These are phyloP conservation scores for Proteles cristata DNA, from an alignment of 2,113 vertebrate species.

Conservation along the genomic window DNA sequence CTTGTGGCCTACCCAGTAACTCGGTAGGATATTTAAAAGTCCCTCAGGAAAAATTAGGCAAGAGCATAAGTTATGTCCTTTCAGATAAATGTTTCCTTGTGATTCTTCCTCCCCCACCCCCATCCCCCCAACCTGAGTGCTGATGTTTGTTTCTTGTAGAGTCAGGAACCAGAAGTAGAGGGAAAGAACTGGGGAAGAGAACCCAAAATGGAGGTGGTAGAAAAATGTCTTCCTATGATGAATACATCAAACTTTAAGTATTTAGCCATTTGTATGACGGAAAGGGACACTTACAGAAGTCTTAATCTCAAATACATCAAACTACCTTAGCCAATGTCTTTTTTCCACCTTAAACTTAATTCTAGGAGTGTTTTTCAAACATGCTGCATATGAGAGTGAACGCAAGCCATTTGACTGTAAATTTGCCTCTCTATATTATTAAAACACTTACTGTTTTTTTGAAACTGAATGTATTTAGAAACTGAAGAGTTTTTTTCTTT, in stretches of 20 bases:
- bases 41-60: constrained; percentile 73
- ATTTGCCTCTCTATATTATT: background rate
- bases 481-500: background rate
- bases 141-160: background rate
- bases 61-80: constrained; percentile 62
- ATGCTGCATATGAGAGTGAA: background rate
- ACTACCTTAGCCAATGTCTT: background rate
- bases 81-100: constrained; percentile 72
- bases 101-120: background rate
- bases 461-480: constrained; percentile 28
- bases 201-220: background rate
- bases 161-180: background rate
- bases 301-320: background rate
- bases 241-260: background rate
- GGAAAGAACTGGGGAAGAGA: background rate
- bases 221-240: background rate
- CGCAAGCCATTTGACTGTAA: background rate
- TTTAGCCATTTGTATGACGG: background rate
- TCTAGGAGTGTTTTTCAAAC: background rate
- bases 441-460: constrained; percentile 30
- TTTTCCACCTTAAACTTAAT: constrained; percentile 39
- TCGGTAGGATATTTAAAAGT: constrained; percentile 71
- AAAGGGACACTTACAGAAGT: background rate
- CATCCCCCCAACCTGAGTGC: background rate
- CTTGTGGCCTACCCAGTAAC: constrained; percentile 60